Percentiles rank a stretch among this genome's conserved stretches.
phyloP scores from a whole-genome alignment of 1,140 invertebrate species.

The Phthorimaea operculella region DNA sequence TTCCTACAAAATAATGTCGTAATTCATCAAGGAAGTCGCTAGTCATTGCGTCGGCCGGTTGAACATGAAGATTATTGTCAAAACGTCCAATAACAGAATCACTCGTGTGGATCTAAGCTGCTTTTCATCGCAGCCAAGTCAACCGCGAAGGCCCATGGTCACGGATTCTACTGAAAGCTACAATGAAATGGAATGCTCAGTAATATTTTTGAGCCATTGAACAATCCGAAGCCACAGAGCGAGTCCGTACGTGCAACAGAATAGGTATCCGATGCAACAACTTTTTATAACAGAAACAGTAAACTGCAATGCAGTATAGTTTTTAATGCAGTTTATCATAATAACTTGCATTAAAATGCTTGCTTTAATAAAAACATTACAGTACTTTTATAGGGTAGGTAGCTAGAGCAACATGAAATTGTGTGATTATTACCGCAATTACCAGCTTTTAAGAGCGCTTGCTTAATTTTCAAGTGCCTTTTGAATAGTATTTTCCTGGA shows the following conservation, averaged over 20 bases:
- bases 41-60: background rate
- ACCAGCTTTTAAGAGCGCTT: no score
- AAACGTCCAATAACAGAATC: conserved; percentile 9
- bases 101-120: conserved; percentile 35
- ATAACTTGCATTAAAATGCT: background rate
- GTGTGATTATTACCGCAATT: no score
- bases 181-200: background rate
- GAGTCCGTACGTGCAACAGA: background rate
- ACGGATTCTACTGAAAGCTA: conserved; percentile 10
- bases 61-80: conserved; percentile 13
- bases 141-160: conserved; percentile 29
- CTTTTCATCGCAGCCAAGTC: conserved; percentile 29
- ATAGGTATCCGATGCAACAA: background rate
- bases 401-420: no score
- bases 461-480: no score
- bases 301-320: background rate
- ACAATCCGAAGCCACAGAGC: background rate
- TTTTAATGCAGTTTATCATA: background rate
- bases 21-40: background rate
- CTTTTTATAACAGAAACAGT: background rate
- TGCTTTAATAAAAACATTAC: background rate
- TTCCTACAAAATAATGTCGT: background rate
- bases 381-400: background rate
- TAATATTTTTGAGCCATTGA: background rate
- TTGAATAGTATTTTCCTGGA: no score